These are phyloP conservation scores for Euspilapteryx auroguttella DNA, from an alignment of 2,888 invertebrate species.

Conservation along the genomic window DNA sequence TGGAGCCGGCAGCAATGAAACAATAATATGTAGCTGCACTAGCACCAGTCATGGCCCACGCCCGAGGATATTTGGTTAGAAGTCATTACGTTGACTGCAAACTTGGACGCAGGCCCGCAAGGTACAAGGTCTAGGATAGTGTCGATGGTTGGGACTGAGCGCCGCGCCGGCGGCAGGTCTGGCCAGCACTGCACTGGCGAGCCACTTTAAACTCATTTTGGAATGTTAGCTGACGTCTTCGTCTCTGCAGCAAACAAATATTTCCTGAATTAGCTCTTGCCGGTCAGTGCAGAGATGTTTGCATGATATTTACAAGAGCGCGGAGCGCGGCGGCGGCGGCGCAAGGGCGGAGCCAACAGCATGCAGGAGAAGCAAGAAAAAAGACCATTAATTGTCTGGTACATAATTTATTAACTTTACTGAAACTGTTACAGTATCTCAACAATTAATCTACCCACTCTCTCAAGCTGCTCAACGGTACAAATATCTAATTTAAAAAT, in stretches of 20 bases:
- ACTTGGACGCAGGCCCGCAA: too few species aligned
- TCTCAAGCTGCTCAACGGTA: too few species aligned
- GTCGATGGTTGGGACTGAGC: background rate
- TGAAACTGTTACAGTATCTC: conserved; percentile 41
- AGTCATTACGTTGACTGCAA: too few species aligned
- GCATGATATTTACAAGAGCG: background rate
- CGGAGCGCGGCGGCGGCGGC: conserved; percentile 6
- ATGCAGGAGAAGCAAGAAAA: conserved; percentile 55
- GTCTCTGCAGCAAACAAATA: conserved; percentile 54
- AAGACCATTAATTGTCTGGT: conserved; percentile 45
- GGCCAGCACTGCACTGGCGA: background rate
- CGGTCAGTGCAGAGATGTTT: background rate
- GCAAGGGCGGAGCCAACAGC: conserved; percentile 24
- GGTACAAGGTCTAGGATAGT: background rate
- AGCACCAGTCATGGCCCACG: too few species aligned
- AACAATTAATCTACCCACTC: too few species aligned
- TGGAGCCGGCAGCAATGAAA: too few species aligned
- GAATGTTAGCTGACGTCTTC: conserved; percentile 54
- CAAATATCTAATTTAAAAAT: too few species aligned
- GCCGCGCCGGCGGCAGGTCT: too few species aligned
- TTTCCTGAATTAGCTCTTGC: conserved; percentile 14
- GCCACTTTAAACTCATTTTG: conserved; percentile 32
- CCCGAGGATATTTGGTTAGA: too few species aligned
- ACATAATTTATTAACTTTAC: conserved; percentile 51
- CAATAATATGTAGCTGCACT: too few species aligned